These are phyloP conservation scores for Odontamblyopus lacepedii DNA, from an alignment of 2,797 vertebrate species.

Conservation along the genomic window DNA sequence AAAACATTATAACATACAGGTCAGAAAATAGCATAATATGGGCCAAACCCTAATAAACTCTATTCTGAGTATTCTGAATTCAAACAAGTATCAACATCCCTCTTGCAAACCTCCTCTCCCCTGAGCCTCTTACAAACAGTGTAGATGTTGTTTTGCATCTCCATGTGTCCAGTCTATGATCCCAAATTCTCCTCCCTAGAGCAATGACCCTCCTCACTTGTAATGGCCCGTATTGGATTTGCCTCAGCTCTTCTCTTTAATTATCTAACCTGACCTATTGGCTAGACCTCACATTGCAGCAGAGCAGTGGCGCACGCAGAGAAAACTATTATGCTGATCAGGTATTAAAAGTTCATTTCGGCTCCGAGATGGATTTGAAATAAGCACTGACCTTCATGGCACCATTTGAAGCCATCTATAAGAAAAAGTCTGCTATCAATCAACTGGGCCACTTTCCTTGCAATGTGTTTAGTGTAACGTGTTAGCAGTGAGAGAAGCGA, in stretches of 20 bases:
- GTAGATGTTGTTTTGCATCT: constrained; percentile 24
- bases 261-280: constrained; percentile 66
- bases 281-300: constrained; percentile 36
- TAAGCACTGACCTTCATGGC: constrained; percentile 54
- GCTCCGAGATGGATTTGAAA: constrained; percentile 41
- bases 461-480: neutral
- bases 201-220: constrained; percentile 30
- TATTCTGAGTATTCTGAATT: too few relatives aligned
- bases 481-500: constrained; percentile 19
- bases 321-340: constrained; percentile 63
- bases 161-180: constrained; percentile 34
- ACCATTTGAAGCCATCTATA: constrained; percentile 36
- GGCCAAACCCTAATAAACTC: too few relatives aligned
- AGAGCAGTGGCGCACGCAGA: constrained; percentile 39
- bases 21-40: too few relatives aligned
- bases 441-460: constrained; percentile 18
- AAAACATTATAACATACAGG: too few relatives aligned
- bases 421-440: constrained; percentile 21
- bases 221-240: constrained; percentile 61
- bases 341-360: constrained; percentile 49
- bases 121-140: constrained; percentile 21
- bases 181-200: constrained; percentile 31
- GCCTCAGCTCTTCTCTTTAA: constrained; percentile 59
- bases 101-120: neutral
- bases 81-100: too few relatives aligned